Percentiles rank a stretch among this genome's conserved stretches.
Evolutionary conservation across 1,140 invertebrate species (phyloP).

Genomic region (Cotesia chilonis): DNA sequence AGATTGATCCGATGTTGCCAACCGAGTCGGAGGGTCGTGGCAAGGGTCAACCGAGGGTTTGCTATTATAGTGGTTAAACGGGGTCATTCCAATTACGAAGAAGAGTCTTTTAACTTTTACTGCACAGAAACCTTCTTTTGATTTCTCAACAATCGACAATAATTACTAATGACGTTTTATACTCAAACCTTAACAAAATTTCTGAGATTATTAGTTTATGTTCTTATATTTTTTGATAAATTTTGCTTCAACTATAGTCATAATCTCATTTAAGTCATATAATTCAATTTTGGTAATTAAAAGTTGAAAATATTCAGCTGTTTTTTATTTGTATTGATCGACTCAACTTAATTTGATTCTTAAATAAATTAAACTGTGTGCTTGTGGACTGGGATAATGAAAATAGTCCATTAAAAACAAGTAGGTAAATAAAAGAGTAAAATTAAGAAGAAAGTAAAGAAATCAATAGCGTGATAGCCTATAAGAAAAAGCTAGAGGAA

Average conservation of each 20-base stretch:
- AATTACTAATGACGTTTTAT: neutral
- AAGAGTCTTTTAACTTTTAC: slow-evolving; percentile 47
- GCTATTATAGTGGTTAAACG: slow-evolving; percentile 58
- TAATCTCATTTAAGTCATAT: neutral
- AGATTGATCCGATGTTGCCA: slow-evolving; percentile 19
- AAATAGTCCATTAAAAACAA: slow-evolving; percentile 10
- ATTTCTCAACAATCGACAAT: neutral
- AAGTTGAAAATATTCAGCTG: too few relatives aligned
- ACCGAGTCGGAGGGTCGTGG: slow-evolving; percentile 31
- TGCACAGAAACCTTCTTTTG: slow-evolving; percentile 16
- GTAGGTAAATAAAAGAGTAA: slow-evolving; percentile 29
- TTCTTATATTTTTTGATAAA: too few relatives aligned
- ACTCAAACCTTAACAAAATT: too few relatives aligned
- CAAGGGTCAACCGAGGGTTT: slow-evolving; percentile 39
- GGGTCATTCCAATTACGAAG: slow-evolving; percentile 57
- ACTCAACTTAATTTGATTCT: too few relatives aligned
- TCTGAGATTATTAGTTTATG: too few relatives aligned
- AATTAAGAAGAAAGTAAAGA: slow-evolving; percentile 3
- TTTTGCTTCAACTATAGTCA: too few relatives aligned
- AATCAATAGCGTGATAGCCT: slow-evolving; percentile 7
- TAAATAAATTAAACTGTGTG: too few relatives aligned
- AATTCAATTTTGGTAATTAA: too few relatives aligned
- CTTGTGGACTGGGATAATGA: slow-evolving; percentile 7
- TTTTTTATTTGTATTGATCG: too few relatives aligned
- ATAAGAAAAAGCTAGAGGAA: slow-evolving; percentile 42